Percentiles rank a stretch among this genome's conserved stretches.
These are phyloP conservation scores for Amitus sp. DNA, from an alignment of 2,888 invertebrate species.

Conservation along the genomic window DNA sequence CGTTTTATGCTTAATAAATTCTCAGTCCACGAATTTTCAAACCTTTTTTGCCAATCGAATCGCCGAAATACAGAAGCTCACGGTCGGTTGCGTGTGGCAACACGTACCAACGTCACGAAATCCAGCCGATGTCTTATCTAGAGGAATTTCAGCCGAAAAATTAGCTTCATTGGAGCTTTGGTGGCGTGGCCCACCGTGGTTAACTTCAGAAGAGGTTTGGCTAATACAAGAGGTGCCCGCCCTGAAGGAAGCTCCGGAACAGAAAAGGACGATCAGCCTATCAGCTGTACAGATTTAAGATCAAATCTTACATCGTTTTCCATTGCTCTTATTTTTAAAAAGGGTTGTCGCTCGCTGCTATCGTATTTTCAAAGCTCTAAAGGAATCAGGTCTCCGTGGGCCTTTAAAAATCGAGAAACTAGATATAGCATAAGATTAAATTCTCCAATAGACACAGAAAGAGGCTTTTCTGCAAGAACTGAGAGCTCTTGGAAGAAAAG, in stretches of 20 bases:
- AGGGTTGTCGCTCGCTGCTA: neutral
- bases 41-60: slow-evolving; percentile 13
- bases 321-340: neutral
- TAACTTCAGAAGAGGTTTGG: neutral
- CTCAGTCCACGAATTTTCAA: slow-evolving; percentile 9
- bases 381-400: neutral
- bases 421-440: neutral
- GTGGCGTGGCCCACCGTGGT: neutral
- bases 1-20: slow-evolving; percentile 17
- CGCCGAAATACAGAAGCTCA: slow-evolving; percentile 5
- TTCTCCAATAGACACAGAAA: neutral
- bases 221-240: neutral
- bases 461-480: neutral
- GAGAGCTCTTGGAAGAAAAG: neutral
- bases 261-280: too few species aligned
- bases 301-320: too few species aligned
- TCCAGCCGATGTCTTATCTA: neutral
- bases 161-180: neutral
- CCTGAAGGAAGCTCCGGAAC: too few species aligned
- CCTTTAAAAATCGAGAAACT: neutral
- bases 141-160: neutral
- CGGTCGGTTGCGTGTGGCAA: neutral
- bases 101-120: slow-evolving; percentile 1
- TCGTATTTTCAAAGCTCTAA: neutral
- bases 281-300: too few species aligned